Base-by-base conservation (phyloP, 2,113 vertebrate genomes). In the Seriola dumerili region DNA sequence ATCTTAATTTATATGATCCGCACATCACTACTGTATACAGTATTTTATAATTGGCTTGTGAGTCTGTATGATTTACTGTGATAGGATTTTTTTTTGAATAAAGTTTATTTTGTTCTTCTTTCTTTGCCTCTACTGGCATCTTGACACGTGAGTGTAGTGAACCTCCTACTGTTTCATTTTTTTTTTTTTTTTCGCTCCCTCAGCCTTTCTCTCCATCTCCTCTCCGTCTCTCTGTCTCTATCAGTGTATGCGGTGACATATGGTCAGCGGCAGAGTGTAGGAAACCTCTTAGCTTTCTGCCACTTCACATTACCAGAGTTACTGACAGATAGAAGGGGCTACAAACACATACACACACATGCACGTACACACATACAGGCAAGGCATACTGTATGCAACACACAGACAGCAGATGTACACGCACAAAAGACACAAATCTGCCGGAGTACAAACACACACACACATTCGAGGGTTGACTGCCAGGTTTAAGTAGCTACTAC, bases 221-320 rank as follows among this genome's bases (percentile, higher is more conserved):
- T 32, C 65, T 65, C 21, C 14, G 4, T 69, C 29, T 46, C 32
- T 58, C 65, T 29, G 11, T 87, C 54, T 75, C 72, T 46, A 50
- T 85, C 83, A 25, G 48, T n/a, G 25, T 62, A 29, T 34, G 59
- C 52, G 52, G 36, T 85, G 85, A 84, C 88, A 90, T 69, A 72
- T 57, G 84, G 73, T 79, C 73, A 64, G 65, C 29, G 38, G 42
- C 34, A n/a, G 69, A 65, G 34, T 59, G 78, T 29, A 63, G 42
- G 48, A 84, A 85, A 86, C 72, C 85, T 84, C 75, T 87, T 66
- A 75, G 63, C 84, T 75, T 85, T 61, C 83, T 82, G 88, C 65
- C 88, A 84, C 81, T 79, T 85, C 59, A 61, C 48, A 72, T 86
- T 88, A 86, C 38, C 4, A 7, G 63, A n/a, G 57, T 59, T 38